A percentile compares a stretch with the other conserved stretches of the same genome.
phyloP scores from a whole-genome alignment of 2,888 invertebrate genomes.

The Cotesia congregata region DNA sequence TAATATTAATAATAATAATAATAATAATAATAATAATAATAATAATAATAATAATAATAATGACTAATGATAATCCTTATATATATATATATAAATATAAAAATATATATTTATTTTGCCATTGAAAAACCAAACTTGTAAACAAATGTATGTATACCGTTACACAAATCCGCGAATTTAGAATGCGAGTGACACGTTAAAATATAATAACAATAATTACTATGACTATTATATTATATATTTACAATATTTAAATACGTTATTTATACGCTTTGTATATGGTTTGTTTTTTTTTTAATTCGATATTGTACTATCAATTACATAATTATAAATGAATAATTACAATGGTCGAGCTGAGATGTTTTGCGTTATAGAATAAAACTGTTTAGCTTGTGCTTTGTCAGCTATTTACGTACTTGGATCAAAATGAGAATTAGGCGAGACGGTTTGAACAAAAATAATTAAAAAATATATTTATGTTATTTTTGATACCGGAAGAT shows the following conservation, averaged over 20 bases:
- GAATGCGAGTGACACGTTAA: constrained; percentile 10
- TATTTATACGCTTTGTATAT: constrained; percentile 31
- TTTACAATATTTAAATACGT: constrained; percentile 23
- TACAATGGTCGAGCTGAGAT: neutral
- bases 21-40: constrained; percentile 45
- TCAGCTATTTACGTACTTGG: neutral
- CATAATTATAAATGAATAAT: constrained; percentile 4
- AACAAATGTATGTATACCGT: constrained; percentile 45
- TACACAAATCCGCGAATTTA: constrained; percentile 31
- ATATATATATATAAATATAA: constrained; percentile 9
- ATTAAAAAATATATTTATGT: neutral
- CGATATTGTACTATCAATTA: constrained; percentile 15
- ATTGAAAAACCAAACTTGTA: constrained; percentile 35
- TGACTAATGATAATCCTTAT: neutral
- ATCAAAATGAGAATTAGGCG: neutral
- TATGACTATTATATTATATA: constrained; percentile 2
- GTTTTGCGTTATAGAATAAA: neutral
- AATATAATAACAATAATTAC: neutral
- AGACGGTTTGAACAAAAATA: neutral
- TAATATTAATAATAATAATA: constrained; percentile 34
- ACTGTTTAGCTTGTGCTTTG: neutral
- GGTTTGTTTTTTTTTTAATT: neutral
- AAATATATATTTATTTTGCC: constrained; percentile 26
- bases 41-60: constrained; percentile 34
- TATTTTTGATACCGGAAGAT: neutral